Evolutionary conservation across 2,113 vertebrate species (phyloP).

Genomic region (Malurus melanocephalus): DNA sequence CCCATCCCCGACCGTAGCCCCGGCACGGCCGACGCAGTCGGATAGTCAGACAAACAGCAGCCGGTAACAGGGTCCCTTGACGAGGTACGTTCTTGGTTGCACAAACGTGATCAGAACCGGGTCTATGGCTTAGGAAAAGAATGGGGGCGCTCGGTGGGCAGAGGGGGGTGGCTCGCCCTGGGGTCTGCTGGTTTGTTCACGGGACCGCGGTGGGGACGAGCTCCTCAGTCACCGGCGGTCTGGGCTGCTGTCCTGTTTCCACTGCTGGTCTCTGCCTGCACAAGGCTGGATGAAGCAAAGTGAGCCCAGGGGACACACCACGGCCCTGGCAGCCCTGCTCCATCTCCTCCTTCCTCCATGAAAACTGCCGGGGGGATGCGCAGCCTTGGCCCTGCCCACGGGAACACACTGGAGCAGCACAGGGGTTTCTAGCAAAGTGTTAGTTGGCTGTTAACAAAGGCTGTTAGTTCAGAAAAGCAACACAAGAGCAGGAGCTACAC

Average conservation of each 20-base stretch:
- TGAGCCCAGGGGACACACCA: background rate
- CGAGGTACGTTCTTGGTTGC: slow-evolving; percentile 1
- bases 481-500: background rate
- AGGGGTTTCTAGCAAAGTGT: background rate
- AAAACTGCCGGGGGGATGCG: rapidly evolving
- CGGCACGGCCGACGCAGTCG: too few relatives aligned
- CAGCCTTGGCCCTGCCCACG: background rate
- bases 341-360: background rate
- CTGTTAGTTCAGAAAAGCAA: slow-evolving; percentile 16
- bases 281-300: background rate
- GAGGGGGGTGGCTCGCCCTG: background rate
- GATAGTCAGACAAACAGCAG: background rate
- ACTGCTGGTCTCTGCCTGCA: background rate
- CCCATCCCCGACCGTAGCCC: background rate
- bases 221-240: background rate
- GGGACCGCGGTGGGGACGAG: background rate
- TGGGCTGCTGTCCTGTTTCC: background rate
- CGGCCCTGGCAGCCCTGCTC: background rate
- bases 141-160: background rate
- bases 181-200: background rate
- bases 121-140: slow-evolving; percentile 14
- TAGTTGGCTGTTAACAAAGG: background rate
- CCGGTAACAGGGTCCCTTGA: background rate
- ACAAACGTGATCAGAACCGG: background rate
- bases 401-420: background rate